These are phyloP conservation scores for Acanthoscelides obtectus DNA, from an alignment of 2,888 invertebrate species.

Conservation along the genomic window DNA sequence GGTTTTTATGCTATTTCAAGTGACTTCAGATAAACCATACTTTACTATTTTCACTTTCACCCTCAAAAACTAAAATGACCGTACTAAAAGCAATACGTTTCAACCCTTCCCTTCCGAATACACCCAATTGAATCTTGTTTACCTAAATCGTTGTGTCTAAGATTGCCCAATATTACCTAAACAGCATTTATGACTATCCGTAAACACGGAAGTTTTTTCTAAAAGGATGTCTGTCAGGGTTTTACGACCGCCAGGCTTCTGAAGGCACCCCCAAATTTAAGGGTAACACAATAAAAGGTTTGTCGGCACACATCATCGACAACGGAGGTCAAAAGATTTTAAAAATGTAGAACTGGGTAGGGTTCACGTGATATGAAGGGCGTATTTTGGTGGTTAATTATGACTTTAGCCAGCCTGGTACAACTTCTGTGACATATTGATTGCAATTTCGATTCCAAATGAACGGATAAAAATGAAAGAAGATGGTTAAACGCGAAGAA, in stretches of 20 bases:
- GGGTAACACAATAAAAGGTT: slow-evolving; percentile 15
- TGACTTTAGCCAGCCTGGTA: neutral
- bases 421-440: neutral
- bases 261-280: slow-evolving; percentile 15
- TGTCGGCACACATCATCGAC: slow-evolving; percentile 16
- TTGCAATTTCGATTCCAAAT: neutral
- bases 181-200: slow-evolving; percentile 24
- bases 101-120: slow-evolving; percentile 2
- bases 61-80: neutral
- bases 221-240: slow-evolving; percentile 20
- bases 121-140: slow-evolving; percentile 12
- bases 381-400: neutral
- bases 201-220: slow-evolving; percentile 29
- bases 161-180: slow-evolving; percentile 24
- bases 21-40: too few relatives aligned
- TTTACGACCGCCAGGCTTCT: slow-evolving; percentile 21
- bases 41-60: too few relatives aligned
- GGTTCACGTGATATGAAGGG: neutral
- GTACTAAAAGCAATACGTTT: neutral
- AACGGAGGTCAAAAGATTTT: neutral
- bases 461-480: too few relatives aligned
- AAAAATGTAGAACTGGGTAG: neutral
- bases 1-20: too few relatives aligned
- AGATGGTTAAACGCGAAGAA: too few relatives aligned
- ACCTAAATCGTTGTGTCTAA: slow-evolving; percentile 12